Conservation (phyloP, 2,797 vertebrate species). For the Eutrigla gurnardus region DNA sequence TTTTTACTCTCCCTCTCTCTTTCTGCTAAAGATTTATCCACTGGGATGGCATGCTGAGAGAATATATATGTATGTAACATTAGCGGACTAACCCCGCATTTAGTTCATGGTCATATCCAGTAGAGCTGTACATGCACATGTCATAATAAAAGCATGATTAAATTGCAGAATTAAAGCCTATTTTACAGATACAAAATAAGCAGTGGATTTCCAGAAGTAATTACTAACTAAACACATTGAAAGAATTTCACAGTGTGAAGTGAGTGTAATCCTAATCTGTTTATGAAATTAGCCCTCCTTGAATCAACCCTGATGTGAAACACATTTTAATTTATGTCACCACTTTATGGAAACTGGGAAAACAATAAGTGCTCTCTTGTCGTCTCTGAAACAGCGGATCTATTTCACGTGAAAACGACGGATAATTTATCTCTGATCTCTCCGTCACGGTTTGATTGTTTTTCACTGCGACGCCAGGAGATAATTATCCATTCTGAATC, state of each 20-base stretch:
- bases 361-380: constrained; percentile 5
- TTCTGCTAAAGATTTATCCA: constrained; percentile 32
- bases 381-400: constrained; percentile 28
- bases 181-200: background rate
- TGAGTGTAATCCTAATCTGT: constrained; percentile 65
- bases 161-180: background rate
- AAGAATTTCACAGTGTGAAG: constrained; percentile 38
- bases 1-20: background rate
- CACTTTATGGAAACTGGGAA: constrained; percentile 30
- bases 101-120: background rate
- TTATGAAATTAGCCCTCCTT: constrained; percentile 61
- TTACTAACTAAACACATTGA: constrained; percentile 43
- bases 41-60: constrained; percentile 16
- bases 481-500: constrained; percentile 66
- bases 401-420: constrained; percentile 45
- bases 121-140: background rate
- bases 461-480: constrained; percentile 22
- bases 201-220: constrained; percentile 22
- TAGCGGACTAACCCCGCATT: background rate
- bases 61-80: background rate
- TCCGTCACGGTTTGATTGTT: constrained; percentile 27
- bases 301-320: constrained; percentile 27
- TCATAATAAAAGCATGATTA: constrained; percentile 3
- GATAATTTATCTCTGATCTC: constrained; percentile 55
- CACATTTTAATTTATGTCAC: constrained; percentile 33